A percentile compares a stretch with the other conserved stretches of the same genome.
phyloP scores from a whole-genome alignment of 2,888 invertebrate genomes.

The Drosophila algonquin region DNA sequence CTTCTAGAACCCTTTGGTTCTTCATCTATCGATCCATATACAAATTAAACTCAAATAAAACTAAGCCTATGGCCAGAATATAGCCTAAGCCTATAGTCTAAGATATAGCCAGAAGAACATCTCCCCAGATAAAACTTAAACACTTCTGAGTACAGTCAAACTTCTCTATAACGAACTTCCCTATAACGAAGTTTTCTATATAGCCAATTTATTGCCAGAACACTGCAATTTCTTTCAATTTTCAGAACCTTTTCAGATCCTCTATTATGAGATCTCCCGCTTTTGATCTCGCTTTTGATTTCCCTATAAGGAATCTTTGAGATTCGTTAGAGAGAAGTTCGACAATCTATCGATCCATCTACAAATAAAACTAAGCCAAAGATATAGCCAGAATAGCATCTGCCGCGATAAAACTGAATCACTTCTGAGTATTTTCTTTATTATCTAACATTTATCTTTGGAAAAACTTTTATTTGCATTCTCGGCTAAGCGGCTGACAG shows the following conservation, averaged over 20 bases:
- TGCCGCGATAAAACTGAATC: background rate
- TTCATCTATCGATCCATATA: background rate
- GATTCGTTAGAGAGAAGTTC: no score
- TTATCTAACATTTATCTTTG: background rate
- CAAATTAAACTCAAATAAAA: background rate
- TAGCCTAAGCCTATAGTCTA: background rate
- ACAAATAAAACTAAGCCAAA: background rate
- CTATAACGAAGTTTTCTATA: no score
- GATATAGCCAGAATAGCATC: background rate
- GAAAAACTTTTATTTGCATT: background rate
- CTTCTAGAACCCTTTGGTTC: no score
- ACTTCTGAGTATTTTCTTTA: background rate
- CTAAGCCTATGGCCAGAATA: background rate
- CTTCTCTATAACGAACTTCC: no score
- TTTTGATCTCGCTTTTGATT: no score
- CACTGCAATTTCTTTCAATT: no score
- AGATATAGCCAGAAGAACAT: background rate
- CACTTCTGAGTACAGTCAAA: background rate
- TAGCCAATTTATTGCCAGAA: no score
- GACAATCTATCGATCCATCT: background rate
- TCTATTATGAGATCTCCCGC: no score
- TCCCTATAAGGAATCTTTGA: no score
- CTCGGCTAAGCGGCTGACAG: no score
- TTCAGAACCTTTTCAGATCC: no score
- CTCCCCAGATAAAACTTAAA: background rate